Base-by-base conservation (phyloP, 2,113 vertebrate genomes). In the Agapornis roseicollis region DNA sequence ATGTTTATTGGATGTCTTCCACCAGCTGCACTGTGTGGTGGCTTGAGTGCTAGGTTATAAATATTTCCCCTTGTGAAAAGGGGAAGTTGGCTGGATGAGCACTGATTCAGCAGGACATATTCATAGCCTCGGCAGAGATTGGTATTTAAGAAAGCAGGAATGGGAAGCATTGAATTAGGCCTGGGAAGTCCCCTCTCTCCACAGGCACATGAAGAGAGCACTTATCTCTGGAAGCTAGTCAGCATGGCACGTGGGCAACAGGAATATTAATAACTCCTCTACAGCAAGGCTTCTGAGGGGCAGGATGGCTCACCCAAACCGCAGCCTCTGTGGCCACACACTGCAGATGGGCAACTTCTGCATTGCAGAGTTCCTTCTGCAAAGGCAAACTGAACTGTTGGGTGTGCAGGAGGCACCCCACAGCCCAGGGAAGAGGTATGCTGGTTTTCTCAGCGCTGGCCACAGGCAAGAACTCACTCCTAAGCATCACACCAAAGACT, bases 311-410 rank as follows among this genome's bases (percentile, higher is more conserved):
- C 97, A 97, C 77, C 47, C 85, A 97, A 95, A 98, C 98, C 98
- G 90, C 97, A 98, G 35, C 84, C 92, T 92, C 85, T 1, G 3
- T 65, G 83, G 95, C 78, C 76, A 68, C 85, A 78, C 12, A 2
- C 58, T 95, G 91, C 98, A 98, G 97, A 98, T 97, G 97, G 95
- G 69, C 96, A 97, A 97, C 98, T 98, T 98, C 98, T 97, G 95
- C 97, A 97, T 97, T 98, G 96, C 79, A 24, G 79, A 96, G 74
- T 95, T 98, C 96, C 96, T 66, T 77, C 96, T 96, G 92, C 94
- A 80, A 90, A 88, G 82, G 76, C 73, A 74, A 76, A 58, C 29
- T 63, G 91, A 90, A 50, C 72, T 68, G 50, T 50, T 5, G 2
- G 61, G 56, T 31, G 29, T 52, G 72, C 70, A 87, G 44, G 72